Conservation (phyloP, 2,113 vertebrate genomes). For the Hemiprocne comata region DNA sequence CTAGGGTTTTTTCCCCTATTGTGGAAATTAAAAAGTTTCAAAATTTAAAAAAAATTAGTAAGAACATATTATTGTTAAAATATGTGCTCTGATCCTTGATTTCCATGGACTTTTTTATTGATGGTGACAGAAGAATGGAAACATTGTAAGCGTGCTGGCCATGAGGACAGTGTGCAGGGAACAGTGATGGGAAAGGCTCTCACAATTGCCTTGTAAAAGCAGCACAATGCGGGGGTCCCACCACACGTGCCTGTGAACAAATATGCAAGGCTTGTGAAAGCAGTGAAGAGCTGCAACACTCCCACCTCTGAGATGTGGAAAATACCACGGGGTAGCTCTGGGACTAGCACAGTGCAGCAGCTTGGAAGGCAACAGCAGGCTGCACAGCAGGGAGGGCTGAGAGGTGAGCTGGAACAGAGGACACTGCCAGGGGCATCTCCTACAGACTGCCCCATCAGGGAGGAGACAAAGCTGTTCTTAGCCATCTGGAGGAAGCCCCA, state of each 20-base stretch:
- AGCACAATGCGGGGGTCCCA: neutral
- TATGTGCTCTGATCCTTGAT: neutral
- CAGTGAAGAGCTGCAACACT: neutral
- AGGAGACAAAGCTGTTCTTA: neutral
- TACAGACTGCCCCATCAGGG: neutral
- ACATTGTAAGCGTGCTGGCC: neutral
- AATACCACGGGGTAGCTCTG: neutral
- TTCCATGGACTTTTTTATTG: neutral
- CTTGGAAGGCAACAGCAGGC: neutral
- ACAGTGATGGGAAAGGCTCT: neutral
- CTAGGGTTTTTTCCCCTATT: neutral
- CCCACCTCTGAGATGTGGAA: neutral
- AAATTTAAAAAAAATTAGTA: neutral
- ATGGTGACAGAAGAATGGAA: neutral
- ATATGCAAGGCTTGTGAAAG: neutral
- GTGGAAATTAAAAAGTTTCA: neutral
- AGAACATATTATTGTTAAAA: neutral
- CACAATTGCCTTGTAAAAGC: neutral
- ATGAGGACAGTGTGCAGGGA: neutral
- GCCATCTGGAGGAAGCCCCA: neutral
- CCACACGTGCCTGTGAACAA: neutral
- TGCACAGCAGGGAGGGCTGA: neutral
- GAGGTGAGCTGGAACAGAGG: neutral
- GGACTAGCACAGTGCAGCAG: rapidly evolving
- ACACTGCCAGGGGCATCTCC: neutral